Evolutionary conservation across 2,113 vertebrate genomes (phyloP).

Genomic region (Nettapus auritus): DNA sequence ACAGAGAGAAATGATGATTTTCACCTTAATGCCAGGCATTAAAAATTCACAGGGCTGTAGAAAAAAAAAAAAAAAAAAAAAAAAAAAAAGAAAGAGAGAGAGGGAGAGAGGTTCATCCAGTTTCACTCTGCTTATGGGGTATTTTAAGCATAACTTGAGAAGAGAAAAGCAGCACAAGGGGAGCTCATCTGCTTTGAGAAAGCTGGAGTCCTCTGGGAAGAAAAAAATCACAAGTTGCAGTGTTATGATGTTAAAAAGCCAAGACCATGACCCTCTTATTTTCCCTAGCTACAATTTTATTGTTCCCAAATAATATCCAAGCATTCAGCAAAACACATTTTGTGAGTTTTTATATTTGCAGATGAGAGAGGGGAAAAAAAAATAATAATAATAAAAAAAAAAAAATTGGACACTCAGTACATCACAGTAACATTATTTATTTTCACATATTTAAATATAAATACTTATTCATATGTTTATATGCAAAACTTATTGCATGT

Average conservation of each 20-base stretch:
- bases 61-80: background rate
- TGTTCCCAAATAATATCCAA: background rate
- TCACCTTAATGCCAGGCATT: constrained; percentile 69
- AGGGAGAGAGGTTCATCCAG: constrained; percentile 10
- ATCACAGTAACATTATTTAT: background rate
- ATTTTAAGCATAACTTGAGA: constrained; percentile 59
- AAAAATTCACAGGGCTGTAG: constrained; percentile 46
- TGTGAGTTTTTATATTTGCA: background rate
- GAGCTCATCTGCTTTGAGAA: constrained; percentile 18
- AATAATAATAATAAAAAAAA: too few relatives aligned
- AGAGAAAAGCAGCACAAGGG: constrained; percentile 20
- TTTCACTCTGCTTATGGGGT: constrained; percentile 32
- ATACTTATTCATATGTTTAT: background rate
- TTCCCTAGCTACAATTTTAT: background rate
- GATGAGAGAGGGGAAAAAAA: background rate
- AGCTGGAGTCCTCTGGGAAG: background rate
- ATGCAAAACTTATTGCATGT: background rate
- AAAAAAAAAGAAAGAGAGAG: too few relatives aligned
- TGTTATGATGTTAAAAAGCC: background rate
- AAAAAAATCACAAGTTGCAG: constrained; percentile 2
- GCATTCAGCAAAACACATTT: background rate
- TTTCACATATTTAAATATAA: background rate
- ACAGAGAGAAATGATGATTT: constrained; percentile 58
- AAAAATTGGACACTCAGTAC: background rate
- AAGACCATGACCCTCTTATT: background rate